A percentile compares a stretch with the other conserved stretches of the same genome.
Conservation (phyloP, 2,797 vertebrate species). For the Hydrocynus forskahlii region DNA sequence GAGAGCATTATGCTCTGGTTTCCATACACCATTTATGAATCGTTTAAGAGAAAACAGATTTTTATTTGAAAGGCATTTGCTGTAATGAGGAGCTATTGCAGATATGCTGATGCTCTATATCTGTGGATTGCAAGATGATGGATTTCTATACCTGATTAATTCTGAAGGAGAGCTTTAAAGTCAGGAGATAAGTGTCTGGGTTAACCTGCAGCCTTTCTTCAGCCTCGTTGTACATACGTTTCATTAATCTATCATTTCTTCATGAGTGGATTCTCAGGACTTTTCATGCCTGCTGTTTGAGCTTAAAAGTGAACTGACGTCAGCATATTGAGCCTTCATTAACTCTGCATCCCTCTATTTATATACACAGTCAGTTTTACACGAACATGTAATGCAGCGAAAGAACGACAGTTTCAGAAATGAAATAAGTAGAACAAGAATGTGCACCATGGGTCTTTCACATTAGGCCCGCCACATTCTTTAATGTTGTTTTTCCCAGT, state of each 20-base stretch:
- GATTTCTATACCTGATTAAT: neutral
- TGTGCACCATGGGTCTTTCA: constrained; percentile 7
- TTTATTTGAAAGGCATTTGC: neutral
- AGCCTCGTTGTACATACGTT: neutral
- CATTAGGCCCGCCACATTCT: neutral
- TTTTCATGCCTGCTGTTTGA: neutral
- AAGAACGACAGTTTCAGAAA: constrained; percentile 29
- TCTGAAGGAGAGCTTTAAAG: neutral
- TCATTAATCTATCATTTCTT: no score
- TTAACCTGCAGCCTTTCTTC: neutral
- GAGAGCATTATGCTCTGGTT: neutral
- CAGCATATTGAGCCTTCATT: neutral
- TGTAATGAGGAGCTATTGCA: neutral
- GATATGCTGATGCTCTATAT: neutral
- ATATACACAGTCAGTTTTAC: neutral
- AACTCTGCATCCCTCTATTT: constrained; percentile 5
- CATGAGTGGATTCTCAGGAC: neutral
- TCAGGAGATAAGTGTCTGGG: neutral
- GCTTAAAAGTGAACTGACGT: neutral
- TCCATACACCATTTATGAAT: neutral
- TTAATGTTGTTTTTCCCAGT: constrained; percentile 1
- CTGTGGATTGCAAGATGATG: neutral
- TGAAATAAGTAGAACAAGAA: constrained; percentile 28
- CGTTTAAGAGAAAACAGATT: neutral
- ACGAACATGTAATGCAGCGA: constrained; percentile 8